Conservation (phyloP, 2,113 vertebrate species). For the Bostrychus sinensis region DNA sequence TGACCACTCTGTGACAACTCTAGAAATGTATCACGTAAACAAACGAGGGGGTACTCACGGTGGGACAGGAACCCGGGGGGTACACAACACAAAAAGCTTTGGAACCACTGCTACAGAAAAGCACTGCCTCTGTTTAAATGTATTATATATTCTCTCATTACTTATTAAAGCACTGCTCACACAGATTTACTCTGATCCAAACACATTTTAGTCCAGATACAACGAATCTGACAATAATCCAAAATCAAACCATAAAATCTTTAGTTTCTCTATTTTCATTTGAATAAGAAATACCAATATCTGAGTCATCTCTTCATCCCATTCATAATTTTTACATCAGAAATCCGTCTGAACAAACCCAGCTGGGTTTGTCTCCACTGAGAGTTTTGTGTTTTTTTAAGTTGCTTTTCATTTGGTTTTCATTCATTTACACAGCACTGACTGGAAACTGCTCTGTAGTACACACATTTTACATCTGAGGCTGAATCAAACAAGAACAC, state of each 20-base stretch:
- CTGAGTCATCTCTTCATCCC: background rate
- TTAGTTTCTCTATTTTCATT: too few relatives aligned
- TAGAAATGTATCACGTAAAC: too few relatives aligned
- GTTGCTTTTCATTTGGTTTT: background rate
- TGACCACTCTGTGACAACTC: too few relatives aligned
- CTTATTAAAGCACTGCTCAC: too few relatives aligned
- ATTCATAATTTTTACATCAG: constrained; percentile 6
- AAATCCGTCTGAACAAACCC: background rate
- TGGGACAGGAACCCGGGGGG: too few relatives aligned
- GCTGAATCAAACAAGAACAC: background rate
- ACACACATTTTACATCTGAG: background rate
- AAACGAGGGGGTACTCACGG: too few relatives aligned
- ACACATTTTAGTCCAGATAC: background rate
- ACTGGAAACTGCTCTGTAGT: background rate
- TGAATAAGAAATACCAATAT: too few relatives aligned
- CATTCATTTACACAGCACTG: background rate
- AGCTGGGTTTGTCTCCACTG: background rate
- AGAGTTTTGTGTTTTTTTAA: background rate
- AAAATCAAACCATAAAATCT: background rate
- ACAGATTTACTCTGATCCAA: too few relatives aligned
- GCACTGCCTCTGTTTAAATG: too few relatives aligned
- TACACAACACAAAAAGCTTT: too few relatives aligned
- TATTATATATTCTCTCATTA: too few relatives aligned
- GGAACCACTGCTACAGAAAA: too few relatives aligned
- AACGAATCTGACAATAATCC: background rate